Conservation (phyloP, 2,888 invertebrate genomes). For the Petrophora chlorosata region DNA sequence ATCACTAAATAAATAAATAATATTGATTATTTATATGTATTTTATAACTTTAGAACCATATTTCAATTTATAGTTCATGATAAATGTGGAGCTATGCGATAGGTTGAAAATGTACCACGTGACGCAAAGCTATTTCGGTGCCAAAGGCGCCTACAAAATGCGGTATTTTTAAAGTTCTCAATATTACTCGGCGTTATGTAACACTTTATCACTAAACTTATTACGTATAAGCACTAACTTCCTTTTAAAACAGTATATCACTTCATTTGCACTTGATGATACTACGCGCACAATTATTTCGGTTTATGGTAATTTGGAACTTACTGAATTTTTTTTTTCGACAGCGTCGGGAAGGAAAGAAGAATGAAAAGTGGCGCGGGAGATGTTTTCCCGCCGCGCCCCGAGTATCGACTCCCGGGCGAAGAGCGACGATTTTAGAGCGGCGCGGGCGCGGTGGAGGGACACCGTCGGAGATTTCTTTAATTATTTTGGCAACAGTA, state of each 20-base stretch:
- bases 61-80: constrained; percentile 56
- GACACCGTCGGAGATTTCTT: constrained; percentile 87
- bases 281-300: constrained; percentile 65
- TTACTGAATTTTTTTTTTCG: constrained; percentile 79
- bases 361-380: constrained; percentile 84
- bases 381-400: constrained; percentile 84
- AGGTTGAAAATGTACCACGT: constrained; percentile 79
- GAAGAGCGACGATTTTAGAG: constrained; percentile 84
- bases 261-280: constrained; percentile 64
- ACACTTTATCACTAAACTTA: constrained; percentile 73
- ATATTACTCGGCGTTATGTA: constrained; percentile 75
- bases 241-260: constrained; percentile 55
- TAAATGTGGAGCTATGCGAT: constrained; percentile 81
- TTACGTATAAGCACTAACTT: constrained; percentile 63
- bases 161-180: constrained; percentile 83
- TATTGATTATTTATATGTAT: constrained; percentile 8
- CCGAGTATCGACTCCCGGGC: constrained; percentile 84
- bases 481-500: constrained; percentile 91
- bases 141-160: constrained; percentile 79
- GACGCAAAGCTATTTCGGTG: constrained; percentile 78
- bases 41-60: constrained; percentile 25
- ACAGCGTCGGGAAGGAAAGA: constrained; percentile 84
- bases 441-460: constrained; percentile 86
- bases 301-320: constrained; percentile 65
- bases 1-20: constrained; percentile 1